These are phyloP conservation scores for Hexactinellida sp. DNA, from an alignment of 37 sponge, comb jelly and placozoan genomes.

Conservation along the genomic window DNA sequence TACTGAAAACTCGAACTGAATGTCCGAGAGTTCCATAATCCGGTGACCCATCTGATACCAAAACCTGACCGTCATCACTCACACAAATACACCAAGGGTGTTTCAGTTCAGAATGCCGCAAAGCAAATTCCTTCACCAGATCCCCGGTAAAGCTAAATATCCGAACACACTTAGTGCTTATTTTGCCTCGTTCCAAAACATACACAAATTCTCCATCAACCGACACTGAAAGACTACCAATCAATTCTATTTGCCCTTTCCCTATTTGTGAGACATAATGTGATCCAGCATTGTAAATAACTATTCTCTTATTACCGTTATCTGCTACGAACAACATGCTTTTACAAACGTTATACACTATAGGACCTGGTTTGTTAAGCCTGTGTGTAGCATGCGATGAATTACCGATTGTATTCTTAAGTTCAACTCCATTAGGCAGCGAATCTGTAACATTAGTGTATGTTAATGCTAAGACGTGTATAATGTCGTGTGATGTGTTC, in stretches of 20 bases:
- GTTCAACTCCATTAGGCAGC: not conserved
- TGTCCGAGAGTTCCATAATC: not conserved
- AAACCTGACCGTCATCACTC: not conserved
- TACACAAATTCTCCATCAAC: not conserved
- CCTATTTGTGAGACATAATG: not conserved
- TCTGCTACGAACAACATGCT: not conserved
- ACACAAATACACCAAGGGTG: not conserved
- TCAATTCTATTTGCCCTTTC: not conserved
- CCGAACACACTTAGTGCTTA: not conserved
- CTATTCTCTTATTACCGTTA: conserved; percentile 3
- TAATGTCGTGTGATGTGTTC: not conserved
- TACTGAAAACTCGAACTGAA: not conserved
- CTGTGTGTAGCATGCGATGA: not conserved
- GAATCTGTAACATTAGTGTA: not conserved
- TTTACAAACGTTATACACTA: not conserved
- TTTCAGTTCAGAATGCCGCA: not conserved
- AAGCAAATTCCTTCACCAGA: not conserved
- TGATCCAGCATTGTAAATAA: not conserved
- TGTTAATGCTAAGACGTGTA: not conserved
- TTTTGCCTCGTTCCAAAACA: not conserved
- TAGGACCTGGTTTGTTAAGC: not conserved
- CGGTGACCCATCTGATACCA: conserved; percentile 4
- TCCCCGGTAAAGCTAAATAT: not conserved
- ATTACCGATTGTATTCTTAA: not conserved
- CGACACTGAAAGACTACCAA: not conserved